phyloP scores from a whole-genome alignment of 2,888 invertebrate species.

The Pinctada fucata region DNA sequence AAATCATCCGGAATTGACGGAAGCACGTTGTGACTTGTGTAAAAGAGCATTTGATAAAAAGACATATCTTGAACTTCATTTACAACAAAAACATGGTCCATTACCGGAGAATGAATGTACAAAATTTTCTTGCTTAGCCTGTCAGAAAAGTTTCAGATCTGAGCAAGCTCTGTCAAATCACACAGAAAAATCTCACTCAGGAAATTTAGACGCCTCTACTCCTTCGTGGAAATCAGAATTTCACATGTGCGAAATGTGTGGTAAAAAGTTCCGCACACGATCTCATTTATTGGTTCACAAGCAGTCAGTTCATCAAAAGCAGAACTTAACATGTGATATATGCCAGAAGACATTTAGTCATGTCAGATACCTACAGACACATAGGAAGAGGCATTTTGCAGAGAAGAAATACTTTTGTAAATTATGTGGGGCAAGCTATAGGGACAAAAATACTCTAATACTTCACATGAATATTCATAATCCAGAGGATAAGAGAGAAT shows the following conservation, averaged over 20 bases:
- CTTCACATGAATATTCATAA: slow-evolving; percentile 64
- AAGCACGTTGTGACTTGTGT: background rate
- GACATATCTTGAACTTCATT: background rate
- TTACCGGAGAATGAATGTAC: background rate
- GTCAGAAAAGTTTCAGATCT: background rate
- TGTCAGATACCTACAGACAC: background rate
- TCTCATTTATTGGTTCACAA: slow-evolving; percentile 49
- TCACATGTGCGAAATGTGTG: slow-evolving; percentile 48
- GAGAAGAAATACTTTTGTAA: background rate
- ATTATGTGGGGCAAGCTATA: background rate
- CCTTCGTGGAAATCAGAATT: slow-evolving; percentile 10
- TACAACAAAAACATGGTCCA: background rate
- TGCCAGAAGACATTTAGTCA: background rate
- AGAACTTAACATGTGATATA: slow-evolving; percentile 44
- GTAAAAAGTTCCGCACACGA: slow-evolving; percentile 43
- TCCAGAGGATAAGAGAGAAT: slow-evolving; percentile 49
- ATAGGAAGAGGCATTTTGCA: background rate
- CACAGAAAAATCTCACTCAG: background rate
- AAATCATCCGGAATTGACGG: background rate
- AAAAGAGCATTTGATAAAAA: background rate
- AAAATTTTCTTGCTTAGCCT: background rate
- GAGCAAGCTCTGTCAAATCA: background rate
- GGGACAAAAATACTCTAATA: slow-evolving; percentile 45
- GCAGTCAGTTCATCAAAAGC: slow-evolving; percentile 49
- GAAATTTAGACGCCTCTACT: background rate